Percentiles rank a stretch among this genome's conserved stretches.
These are phyloP conservation scores for Cephus cinctus DNA, from an alignment of 1,140 invertebrate species.

Conservation along the genomic window DNA sequence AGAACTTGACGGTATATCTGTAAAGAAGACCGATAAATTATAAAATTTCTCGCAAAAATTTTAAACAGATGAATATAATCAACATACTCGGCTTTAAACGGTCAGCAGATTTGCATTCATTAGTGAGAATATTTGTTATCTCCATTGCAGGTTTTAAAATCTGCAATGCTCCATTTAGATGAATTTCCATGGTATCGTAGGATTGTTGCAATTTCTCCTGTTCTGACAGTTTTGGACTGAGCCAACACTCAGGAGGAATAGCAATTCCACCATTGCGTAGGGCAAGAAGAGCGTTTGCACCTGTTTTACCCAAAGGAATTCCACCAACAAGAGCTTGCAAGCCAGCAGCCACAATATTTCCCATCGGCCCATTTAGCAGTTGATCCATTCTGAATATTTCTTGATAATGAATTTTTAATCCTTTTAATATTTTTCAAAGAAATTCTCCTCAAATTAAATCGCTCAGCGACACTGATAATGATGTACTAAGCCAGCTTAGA, in stretches of 20 bases:
- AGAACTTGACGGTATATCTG: background rate
- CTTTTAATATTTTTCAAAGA: too few species aligned
- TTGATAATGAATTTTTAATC: too few species aligned
- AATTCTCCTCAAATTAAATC: too few species aligned
- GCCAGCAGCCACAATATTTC: background rate
- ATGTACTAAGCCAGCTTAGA: too few species aligned
- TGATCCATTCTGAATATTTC: conserved; percentile 9
- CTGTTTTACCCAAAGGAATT: background rate
- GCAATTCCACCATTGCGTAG: background rate
- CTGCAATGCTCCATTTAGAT: conserved; percentile 9
- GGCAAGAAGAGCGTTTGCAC: background rate
- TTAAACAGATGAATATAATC: too few species aligned
- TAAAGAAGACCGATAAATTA: background rate
- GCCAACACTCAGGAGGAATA: background rate
- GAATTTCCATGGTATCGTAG: conserved; percentile 15
- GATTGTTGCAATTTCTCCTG: conserved; percentile 3
- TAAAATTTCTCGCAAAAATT: too few species aligned
- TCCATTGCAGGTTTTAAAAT: conserved; percentile 16
- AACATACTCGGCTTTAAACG: conserved; percentile 10
- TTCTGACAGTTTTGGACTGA: background rate
- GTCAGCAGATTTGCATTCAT: conserved; percentile 11
- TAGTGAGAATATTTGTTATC: background rate
- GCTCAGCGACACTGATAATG: too few species aligned
- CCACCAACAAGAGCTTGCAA: background rate
- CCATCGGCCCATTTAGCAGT: conserved; percentile 12